These are phyloP conservation scores for Enteromius trimaculatus DNA, from an alignment of 2,797 vertebrate species.

Conservation along the genomic window DNA sequence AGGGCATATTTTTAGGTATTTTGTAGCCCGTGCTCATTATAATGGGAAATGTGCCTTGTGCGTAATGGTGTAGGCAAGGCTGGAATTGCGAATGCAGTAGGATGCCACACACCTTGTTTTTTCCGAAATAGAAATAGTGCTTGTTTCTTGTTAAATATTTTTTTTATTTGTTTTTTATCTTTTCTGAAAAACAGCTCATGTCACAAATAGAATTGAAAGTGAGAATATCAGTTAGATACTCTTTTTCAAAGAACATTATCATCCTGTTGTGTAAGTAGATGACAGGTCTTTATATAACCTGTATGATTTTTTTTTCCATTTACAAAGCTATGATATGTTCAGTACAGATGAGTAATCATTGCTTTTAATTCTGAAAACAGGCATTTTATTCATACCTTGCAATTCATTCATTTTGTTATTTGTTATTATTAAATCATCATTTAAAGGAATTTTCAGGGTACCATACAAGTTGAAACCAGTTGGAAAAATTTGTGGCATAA, in stretches of 20 bases:
- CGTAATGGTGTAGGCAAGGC: constrained; percentile 12
- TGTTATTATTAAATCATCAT: background rate
- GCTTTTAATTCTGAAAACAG: background rate
- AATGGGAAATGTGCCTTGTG: constrained; percentile 31
- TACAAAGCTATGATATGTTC: background rate
- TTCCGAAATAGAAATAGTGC: constrained; percentile 24
- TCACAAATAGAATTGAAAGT: background rate
- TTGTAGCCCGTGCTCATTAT: constrained; percentile 35
- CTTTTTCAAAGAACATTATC: background rate
- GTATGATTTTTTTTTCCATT: background rate
- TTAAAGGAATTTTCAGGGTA: background rate
- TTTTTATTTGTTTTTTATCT: background rate
- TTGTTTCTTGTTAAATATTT: constrained; percentile 23
- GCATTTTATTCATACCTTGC: background rate
- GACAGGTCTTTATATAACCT: background rate
- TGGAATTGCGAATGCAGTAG: background rate
- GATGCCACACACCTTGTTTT: constrained; percentile 15
- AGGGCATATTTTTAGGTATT: constrained; percentile 39
- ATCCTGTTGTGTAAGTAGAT: background rate
- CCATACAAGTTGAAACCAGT: background rate
- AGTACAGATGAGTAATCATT: background rate
- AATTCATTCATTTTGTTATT: background rate
- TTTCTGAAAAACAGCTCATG: background rate
- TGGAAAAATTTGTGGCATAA: background rate
- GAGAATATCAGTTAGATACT: background rate